Percentiles rank a stretch among this genome's conserved stretches.
These are phyloP conservation scores for Drosophila anomalata DNA, from an alignment of 2,888 invertebrate species.

Conservation along the genomic window DNA sequence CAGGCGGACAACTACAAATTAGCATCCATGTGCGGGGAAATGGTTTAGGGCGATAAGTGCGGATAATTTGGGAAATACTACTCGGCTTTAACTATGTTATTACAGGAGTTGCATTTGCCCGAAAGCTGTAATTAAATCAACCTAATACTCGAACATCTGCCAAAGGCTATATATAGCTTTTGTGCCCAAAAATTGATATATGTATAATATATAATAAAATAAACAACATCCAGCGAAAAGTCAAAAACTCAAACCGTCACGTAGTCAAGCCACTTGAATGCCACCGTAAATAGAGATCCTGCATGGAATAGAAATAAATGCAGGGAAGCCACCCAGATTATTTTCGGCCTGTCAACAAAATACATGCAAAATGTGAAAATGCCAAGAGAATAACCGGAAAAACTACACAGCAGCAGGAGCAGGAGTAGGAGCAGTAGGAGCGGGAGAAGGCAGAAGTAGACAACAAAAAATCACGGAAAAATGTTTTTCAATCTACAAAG, in stretches of 20 bases:
- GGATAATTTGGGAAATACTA: constrained; percentile 1
- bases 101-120: no score
- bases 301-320: constrained; percentile 44
- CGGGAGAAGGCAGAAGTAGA: constrained; percentile 10
- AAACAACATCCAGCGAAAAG: constrained; percentile 4
- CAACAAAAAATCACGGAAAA: constrained; percentile 55
- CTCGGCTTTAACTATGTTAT: no score
- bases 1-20: constrained; percentile 28
- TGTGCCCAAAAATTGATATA: background rate
- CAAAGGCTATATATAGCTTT: constrained; percentile 7
- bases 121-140: background rate
- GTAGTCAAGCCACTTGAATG: constrained; percentile 42
- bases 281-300: constrained; percentile 32
- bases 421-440: constrained; percentile 14
- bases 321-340: constrained; percentile 55
- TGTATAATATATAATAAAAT: background rate
- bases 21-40: constrained; percentile 11
- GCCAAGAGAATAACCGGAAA: constrained; percentile 49
- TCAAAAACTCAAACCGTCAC: constrained; percentile 15
- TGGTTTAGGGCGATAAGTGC: constrained; percentile 20
- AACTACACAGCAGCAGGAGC: constrained; percentile 41
- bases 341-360: constrained; percentile 64
- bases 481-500: constrained; percentile 71
- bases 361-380: constrained; percentile 61
- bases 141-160: background rate